Percentiles rank a stretch among this genome's conserved stretches.
These are phyloP conservation scores for Torymus aiolomorphi DNA, from an alignment of 2,888 invertebrate species.

Conservation along the genomic window DNA sequence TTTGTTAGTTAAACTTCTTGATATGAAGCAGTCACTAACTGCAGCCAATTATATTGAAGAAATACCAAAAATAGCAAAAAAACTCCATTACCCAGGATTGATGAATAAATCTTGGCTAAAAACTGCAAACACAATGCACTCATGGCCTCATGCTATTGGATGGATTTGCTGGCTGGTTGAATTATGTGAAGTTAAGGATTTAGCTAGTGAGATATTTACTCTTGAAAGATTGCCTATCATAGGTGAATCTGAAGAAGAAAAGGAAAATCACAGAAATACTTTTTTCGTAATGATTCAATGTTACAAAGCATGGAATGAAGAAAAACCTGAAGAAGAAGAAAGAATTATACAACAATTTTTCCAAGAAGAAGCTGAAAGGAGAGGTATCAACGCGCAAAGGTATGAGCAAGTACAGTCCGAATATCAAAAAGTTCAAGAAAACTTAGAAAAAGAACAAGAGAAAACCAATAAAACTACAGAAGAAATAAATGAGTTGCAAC, in stretches of 20 bases:
- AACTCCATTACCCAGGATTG: constrained; percentile 78
- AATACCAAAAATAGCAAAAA: constrained; percentile 77
- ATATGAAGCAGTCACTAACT: constrained; percentile 65
- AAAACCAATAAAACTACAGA: constrained; percentile 56
- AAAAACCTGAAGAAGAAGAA: constrained; percentile 66
- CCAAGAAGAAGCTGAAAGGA: constrained; percentile 61
- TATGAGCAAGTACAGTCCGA: constrained; percentile 56
- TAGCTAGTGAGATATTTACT: constrained; percentile 64
- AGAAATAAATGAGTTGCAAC: constrained; percentile 55
- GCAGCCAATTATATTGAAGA: constrained; percentile 72
- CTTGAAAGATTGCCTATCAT: constrained; percentile 68
- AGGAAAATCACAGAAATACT: constrained; percentile 56
- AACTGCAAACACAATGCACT: constrained; percentile 79
- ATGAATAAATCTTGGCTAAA: constrained; percentile 80
- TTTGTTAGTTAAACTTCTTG: constrained; percentile 64
- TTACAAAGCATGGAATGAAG: constrained; percentile 70
- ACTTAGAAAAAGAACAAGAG: constrained; percentile 57
- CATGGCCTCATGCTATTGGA: constrained; percentile 79
- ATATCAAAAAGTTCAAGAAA: constrained; percentile 57
- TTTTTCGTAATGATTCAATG: constrained; percentile 64
- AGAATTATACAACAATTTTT: constrained; percentile 64
- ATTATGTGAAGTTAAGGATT: constrained; percentile 74
- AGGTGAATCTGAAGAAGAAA: constrained; percentile 57
- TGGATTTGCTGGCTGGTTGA: constrained; percentile 78
- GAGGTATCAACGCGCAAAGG: constrained; percentile 63